Evolutionary conservation across 2,797 vertebrate genomes (phyloP).

Genomic region (Epinephelus malabaricus): DNA sequence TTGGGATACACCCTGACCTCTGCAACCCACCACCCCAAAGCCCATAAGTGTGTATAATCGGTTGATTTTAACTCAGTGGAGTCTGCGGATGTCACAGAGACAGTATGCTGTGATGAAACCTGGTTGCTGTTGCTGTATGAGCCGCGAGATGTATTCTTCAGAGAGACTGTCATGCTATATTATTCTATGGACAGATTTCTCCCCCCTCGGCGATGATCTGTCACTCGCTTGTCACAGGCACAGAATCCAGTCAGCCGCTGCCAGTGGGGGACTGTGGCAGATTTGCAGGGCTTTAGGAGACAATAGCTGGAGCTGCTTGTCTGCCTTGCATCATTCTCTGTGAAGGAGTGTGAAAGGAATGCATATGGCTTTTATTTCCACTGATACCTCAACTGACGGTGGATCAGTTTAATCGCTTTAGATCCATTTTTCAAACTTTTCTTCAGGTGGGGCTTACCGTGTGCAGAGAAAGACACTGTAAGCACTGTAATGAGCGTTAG

Average conservation of each 20-base stretch:
- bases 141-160: constrained; percentile 49
- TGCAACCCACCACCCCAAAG: not conserved
- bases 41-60: constrained; percentile 2
- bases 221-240: constrained; percentile 69
- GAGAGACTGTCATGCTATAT: constrained; percentile 66
- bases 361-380: constrained; percentile 52
- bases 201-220: constrained; percentile 66
- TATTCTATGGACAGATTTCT: constrained; percentile 67
- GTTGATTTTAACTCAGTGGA: constrained; percentile 20
- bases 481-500: constrained; percentile 20
- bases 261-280: constrained; percentile 59
- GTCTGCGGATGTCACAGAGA: constrained; percentile 23
- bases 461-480: not conserved
- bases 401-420: constrained; percentile 52
- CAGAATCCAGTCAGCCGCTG: constrained; percentile 67
- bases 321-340: constrained; percentile 62
- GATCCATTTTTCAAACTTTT: constrained; percentile 51
- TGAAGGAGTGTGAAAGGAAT: constrained; percentile 54
- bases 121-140: constrained; percentile 41
- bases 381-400: constrained; percentile 38
- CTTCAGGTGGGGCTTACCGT: constrained; percentile 13
- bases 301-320: constrained; percentile 67
- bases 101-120: constrained; percentile 38
- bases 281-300: constrained; percentile 74
- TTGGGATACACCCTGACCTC: not conserved